Conservation (phyloP, 2,797 vertebrate genomes). For the Phoxinus dragarum region DNA sequence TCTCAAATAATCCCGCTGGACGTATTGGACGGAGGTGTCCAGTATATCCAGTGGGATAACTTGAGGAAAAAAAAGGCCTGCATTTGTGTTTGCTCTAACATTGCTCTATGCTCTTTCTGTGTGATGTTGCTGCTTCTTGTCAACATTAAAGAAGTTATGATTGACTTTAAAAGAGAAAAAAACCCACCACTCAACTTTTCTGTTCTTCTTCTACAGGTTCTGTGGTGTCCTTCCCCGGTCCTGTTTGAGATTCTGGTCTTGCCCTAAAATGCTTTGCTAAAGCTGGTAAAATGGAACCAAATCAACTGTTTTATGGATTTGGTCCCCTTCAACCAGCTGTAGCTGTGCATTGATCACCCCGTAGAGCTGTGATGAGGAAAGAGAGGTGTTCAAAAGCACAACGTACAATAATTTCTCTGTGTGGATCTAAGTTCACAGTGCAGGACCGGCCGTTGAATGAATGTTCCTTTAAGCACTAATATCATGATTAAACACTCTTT, state of each 20-base stretch:
- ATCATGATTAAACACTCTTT: constrained; percentile 53
- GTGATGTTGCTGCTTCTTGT: background rate
- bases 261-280: constrained; percentile 86
- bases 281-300: constrained; percentile 97
- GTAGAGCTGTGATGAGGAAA: constrained; percentile 28
- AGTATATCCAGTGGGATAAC: background rate
- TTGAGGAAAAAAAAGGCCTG: background rate
- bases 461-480: constrained; percentile 49
- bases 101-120: background rate
- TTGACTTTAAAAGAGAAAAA: background rate
- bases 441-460: constrained; percentile 29
- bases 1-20: background rate
- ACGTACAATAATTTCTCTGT: background rate
- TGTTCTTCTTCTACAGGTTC: constrained; percentile 54
- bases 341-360: constrained; percentile 78
- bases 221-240: background rate
- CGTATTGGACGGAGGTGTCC: background rate
- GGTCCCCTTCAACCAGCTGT: constrained; percentile 96
- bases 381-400: background rate
- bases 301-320: constrained; percentile 91
- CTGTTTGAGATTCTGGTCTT: constrained; percentile 2
- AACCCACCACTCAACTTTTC: constrained; percentile 1
- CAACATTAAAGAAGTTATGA: background rate
- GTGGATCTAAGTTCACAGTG: constrained; percentile 12
- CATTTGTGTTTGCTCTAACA: background rate